These are phyloP conservation scores for Lepidocyrtoides sp. DNA, from an alignment of 2,888 invertebrate genomes.

Conservation along the genomic window DNA sequence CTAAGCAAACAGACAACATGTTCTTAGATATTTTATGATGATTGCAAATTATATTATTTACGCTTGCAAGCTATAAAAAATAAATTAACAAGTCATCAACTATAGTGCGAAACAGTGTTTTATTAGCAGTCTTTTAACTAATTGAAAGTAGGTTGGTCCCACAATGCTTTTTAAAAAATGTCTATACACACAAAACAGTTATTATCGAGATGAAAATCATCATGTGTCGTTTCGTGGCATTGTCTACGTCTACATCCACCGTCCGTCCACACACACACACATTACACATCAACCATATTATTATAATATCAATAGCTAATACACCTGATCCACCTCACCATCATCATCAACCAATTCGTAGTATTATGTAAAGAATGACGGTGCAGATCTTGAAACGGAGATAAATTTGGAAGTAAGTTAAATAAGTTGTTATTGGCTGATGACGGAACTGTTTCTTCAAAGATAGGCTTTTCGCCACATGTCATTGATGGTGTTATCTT, in stretches of 20 bases:
- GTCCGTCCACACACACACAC: background rate
- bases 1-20: background rate
- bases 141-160: no score
- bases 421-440: conserved; percentile 48
- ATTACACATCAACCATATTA: background rate
- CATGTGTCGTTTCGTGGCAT: background rate
- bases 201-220: background rate
- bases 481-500: conserved; percentile 23
- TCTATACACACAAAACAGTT: background rate
- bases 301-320: background rate
- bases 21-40: background rate
- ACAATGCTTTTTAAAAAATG: background rate
- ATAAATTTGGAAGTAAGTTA: conserved; percentile 45
- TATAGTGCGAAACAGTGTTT: background rate
- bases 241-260: background rate
- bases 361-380: conserved; percentile 24
- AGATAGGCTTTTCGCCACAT: conserved; percentile 31
- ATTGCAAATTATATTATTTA: conserved; percentile 17
- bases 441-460: conserved; percentile 35
- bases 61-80: background rate
- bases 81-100: background rate
- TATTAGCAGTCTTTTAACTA: background rate
- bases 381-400: conserved; percentile 15
- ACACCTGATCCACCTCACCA: background rate
- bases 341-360: background rate